phyloP scores from a whole-genome alignment of 2,113 vertebrate species.

The Elanoides forficatus region DNA sequence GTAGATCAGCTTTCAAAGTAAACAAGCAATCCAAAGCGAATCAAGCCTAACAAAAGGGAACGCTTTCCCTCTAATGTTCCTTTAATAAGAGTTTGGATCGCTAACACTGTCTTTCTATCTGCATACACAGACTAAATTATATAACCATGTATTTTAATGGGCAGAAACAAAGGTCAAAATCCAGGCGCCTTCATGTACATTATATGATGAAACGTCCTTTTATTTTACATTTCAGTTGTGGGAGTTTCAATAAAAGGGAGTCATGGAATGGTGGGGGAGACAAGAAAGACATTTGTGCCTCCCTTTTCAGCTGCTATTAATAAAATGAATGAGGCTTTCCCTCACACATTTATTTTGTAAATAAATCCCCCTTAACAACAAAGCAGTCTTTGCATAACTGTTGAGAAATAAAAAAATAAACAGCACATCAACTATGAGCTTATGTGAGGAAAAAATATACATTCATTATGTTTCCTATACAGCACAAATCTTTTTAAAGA shows the following conservation, averaged over 20 bases:
- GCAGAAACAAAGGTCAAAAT: neutral
- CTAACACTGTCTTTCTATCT: neutral
- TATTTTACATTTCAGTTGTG: neutral
- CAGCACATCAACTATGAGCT: neutral
- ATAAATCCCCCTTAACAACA: neutral
- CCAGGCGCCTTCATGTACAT: neutral
- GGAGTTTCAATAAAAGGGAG: neutral
- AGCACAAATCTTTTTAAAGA: neutral
- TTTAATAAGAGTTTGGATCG: neutral
- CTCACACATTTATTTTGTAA: neutral
- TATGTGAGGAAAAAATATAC: accelerated
- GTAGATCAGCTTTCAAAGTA: neutral
- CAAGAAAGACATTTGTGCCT: neutral
- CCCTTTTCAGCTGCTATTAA: neutral
- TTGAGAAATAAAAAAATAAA: neutral
- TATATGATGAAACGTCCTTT: neutral
- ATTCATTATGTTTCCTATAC: neutral
- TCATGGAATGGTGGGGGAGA: neutral
- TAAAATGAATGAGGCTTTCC: conserved; percentile 27
- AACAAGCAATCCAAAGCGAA: neutral
- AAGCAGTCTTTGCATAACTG: neutral
- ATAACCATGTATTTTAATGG: neutral
- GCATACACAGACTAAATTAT: neutral
- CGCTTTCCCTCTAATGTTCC: neutral
- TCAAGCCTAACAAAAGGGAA: neutral